These are phyloP conservation scores for Drosophila paulistorum DNA, from an alignment of 1,140 invertebrate genomes.

Conservation along the genomic window DNA sequence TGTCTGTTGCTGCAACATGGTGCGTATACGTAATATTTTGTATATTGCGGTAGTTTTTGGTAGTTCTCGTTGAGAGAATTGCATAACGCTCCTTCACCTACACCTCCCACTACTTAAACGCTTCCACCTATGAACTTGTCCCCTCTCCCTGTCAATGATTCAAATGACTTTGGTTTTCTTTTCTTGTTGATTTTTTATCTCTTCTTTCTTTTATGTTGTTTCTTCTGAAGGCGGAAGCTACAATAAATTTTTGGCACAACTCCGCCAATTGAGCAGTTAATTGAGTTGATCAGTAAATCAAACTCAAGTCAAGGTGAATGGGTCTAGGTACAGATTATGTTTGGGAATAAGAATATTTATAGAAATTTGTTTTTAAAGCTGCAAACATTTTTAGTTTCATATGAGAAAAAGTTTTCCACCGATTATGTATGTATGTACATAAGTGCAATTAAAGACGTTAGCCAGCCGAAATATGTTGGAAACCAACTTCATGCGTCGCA, in stretches of 20 bases:
- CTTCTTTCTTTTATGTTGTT: neutral
- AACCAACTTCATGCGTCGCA: slow-evolving; percentile 1
- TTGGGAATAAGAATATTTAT: slow-evolving; percentile 13
- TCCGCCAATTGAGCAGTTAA: slow-evolving; percentile 56
- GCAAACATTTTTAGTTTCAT: neutral
- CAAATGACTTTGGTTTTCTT: slow-evolving; percentile 1
- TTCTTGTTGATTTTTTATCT: slow-evolving; percentile 5
- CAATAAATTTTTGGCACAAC: slow-evolving; percentile 43
- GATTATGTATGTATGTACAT: slow-evolving; percentile 13
- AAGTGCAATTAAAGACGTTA: slow-evolving; percentile 55
- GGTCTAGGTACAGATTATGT: neutral
- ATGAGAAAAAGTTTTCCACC: no score
- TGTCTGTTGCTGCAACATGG: slow-evolving; percentile 55
- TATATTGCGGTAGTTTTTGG: neutral
- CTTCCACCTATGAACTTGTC: neutral
- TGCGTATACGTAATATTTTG: slow-evolving; percentile 75
- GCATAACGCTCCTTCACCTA: slow-evolving; percentile 4
- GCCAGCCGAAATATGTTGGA: slow-evolving; percentile 28
- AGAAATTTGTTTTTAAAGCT: neutral
- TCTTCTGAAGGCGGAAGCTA: slow-evolving; percentile 34
- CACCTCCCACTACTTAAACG: neutral
- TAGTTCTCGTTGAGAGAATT: slow-evolving; percentile 31
- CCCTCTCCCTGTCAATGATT: neutral
- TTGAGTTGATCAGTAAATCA: slow-evolving; percentile 67
- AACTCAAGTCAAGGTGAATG: slow-evolving; percentile 49